phyloP scores from a whole-genome alignment of 2,797 vertebrate genomes.

The Sebastes cheni region DNA sequence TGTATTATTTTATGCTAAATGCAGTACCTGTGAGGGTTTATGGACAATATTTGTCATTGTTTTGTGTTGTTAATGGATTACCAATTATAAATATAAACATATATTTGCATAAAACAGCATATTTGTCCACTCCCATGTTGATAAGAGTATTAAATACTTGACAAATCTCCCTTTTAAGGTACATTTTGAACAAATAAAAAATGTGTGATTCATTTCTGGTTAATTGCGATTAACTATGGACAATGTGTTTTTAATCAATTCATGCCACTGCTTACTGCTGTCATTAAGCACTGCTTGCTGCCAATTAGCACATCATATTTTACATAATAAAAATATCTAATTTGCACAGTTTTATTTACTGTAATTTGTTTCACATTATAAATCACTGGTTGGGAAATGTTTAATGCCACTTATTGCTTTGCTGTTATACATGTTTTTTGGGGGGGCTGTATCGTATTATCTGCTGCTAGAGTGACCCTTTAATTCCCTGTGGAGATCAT shows the following conservation, averaged over 20 bases:
- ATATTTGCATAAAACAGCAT: too few species aligned
- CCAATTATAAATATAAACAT: too few species aligned
- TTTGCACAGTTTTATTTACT: constrained; percentile 4
- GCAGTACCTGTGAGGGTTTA: too few species aligned
- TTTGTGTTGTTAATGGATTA: too few species aligned
- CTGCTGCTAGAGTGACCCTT: constrained; percentile 17
- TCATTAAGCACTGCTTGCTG: neutral
- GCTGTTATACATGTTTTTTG: neutral
- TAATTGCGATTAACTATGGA: too few species aligned
- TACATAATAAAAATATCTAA: neutral
- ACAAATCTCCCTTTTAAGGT: too few species aligned
- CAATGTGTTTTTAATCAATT: neutral
- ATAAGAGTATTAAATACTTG: too few species aligned
- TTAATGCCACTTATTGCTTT: neutral
- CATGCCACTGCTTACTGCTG: neutral
- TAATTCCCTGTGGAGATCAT: constrained; percentile 31
- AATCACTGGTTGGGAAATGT: neutral
- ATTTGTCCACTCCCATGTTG: too few species aligned
- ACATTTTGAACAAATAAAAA: too few species aligned
- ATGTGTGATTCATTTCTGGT: too few species aligned
- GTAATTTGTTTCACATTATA: constrained; percentile 5
- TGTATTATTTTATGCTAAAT: too few species aligned
- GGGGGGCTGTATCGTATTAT: neutral
- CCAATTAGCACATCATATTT: constrained; percentile 46
- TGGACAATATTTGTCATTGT: too few species aligned